Evolutionary conservation across 1,140 invertebrate genomes (phyloP).

Genomic region (Akabosia matsudoensis): DNA sequence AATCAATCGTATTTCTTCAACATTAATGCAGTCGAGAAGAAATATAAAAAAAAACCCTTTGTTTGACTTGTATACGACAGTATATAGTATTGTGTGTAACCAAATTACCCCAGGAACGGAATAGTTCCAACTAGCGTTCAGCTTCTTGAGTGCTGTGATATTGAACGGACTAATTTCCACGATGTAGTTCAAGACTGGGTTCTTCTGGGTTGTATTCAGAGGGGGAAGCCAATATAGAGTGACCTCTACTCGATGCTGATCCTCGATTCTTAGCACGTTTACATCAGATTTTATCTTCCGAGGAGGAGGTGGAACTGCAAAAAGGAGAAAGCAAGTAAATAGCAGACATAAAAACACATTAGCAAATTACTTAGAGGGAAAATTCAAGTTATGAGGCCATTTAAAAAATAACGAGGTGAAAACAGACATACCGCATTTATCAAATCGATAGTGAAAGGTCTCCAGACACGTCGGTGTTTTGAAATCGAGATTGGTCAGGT

Average conservation of each 20-base stretch:
- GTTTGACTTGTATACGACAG: too few species aligned
- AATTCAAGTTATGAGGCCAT: too few species aligned
- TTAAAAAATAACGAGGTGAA: neutral
- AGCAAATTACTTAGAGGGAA: too few species aligned
- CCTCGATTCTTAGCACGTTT: neutral
- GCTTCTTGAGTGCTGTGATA: neutral
- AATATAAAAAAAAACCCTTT: neutral
- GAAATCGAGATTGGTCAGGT: conserved; percentile 31
- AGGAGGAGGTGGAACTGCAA: conserved; percentile 1
- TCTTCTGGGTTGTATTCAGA: conserved; percentile 19
- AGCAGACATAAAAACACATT: too few species aligned
- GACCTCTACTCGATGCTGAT: conserved; percentile 3
- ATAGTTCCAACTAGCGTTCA: neutral
- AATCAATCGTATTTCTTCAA: too few species aligned
- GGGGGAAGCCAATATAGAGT: conserved; percentile 36
- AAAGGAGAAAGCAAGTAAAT: neutral
- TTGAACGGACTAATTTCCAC: conserved; percentile 5
- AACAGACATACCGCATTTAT: conserved; percentile 41
- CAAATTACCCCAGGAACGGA: conserved; percentile 2
- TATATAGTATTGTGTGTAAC: neutral
- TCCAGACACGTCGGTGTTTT: conserved; percentile 38
- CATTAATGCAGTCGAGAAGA: neutral
- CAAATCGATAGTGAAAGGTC: conserved; percentile 34
- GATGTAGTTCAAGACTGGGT: conserved; percentile 26
- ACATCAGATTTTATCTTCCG: neutral